Base-by-base conservation (phyloP, 2,797 vertebrate species). In the Acrocephalus scirpaceus region DNA sequence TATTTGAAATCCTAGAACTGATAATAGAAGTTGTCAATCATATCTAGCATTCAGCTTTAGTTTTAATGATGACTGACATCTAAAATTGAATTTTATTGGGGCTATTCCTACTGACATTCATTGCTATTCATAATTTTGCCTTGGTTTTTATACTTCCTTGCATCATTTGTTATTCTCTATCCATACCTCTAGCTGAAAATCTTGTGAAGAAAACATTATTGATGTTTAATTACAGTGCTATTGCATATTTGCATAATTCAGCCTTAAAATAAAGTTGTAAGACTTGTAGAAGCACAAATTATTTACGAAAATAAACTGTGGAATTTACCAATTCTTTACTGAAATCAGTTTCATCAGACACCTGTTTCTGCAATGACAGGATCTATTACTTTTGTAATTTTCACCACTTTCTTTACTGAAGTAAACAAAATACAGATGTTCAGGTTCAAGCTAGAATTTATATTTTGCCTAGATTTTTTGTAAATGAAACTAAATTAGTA, bases 51-150 rank as follows among this genome's bases (percentile, higher is more conserved):
- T 88, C 85, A 47, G 22, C 26, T 88, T 86, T 47, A 60, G 10
- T 67, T 88, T 91, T 90, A 90, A 93, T 83, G 76, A 88, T 88
- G 93, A 95, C 26, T 77, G 81, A 57, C 72, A 40, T 57, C 29
- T 47, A 44, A 83, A 96, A 83, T 54, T 74, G 9, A 54, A 36
- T 80, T 71, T 53, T 81, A 54, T 44, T 91, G 2, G 26, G 50
- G 42, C 5, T 83, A 67, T 83, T 91, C 27, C 25, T 76, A n/a
- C 19, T 53, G 45, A 54, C 8, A 50, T 85, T 79, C 87, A 83
- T 85, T 89, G 48, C 12, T 69, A 34, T 17, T n/a, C 38, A 50
- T 50, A 82, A n/a, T 61, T 93, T 70, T 80, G 42, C 61, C 25
- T 51, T 70, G 21, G 2, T 58, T 91, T 82, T 86, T 27, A 26